Conservation (phyloP, 2,113 vertebrate genomes). For the Coptodon rendalli region DNA sequence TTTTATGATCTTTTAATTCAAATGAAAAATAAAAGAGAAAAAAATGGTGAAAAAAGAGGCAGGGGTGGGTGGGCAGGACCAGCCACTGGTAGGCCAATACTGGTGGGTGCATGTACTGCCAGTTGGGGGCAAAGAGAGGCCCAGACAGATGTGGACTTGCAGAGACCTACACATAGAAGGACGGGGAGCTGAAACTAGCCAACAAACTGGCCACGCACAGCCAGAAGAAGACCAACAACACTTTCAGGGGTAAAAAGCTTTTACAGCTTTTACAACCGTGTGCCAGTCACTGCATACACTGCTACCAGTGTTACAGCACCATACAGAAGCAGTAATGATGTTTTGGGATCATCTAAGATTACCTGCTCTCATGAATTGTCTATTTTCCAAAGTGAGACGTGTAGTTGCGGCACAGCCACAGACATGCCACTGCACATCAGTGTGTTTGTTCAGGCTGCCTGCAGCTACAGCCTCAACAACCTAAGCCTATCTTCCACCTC, state of each 20-base stretch:
- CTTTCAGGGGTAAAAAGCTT: neutral
- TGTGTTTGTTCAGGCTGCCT: neutral
- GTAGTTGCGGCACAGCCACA: neutral
- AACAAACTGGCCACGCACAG: neutral
- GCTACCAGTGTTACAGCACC: neutral
- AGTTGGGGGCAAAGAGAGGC: neutral
- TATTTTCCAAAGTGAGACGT: neutral
- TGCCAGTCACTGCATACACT: neutral
- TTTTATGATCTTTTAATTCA: neutral
- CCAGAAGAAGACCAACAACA: neutral
- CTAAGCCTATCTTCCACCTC: neutral
- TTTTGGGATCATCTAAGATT: neutral
- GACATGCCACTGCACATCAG: neutral
- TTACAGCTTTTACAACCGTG: neutral
- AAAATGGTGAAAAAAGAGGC: neutral
- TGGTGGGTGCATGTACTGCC: neutral
- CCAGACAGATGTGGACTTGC: neutral
- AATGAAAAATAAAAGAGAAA: neutral
- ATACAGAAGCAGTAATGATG: neutral
- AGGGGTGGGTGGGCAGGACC: neutral
- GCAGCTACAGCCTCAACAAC: neutral
- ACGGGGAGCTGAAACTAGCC: neutral
- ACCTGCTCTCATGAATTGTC: fast-evolving
- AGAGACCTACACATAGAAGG: neutral
- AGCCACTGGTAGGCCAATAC: neutral